These are phyloP conservation scores for Pavo muticus DNA, from an alignment of 2,113 vertebrate species.

Conservation along the genomic window DNA sequence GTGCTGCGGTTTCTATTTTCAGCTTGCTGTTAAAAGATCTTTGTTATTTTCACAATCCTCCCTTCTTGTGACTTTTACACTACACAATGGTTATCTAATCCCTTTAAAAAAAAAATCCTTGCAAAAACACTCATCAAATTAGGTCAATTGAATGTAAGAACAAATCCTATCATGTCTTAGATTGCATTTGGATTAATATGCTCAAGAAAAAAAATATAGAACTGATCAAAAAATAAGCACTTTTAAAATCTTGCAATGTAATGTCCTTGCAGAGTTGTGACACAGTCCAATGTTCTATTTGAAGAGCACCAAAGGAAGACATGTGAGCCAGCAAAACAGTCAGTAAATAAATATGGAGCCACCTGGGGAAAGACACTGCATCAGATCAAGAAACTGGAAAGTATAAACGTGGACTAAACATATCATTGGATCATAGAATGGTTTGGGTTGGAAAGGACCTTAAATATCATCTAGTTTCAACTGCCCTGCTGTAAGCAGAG, in stretches of 20 bases:
- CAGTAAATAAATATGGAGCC: neutral
- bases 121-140: neutral
- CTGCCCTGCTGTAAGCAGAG: neutral
- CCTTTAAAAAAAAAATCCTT: neutral
- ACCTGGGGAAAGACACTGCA: neutral
- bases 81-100: neutral
- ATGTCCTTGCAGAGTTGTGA: neutral
- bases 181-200: neutral
- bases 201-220: neutral
- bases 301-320: neutral
- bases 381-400: neutral
- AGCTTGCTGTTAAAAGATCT: slow-evolving; percentile 16
- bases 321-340: neutral
- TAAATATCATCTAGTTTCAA: neutral
- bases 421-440: neutral
- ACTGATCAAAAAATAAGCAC: neutral
- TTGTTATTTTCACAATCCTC: slow-evolving; percentile 34
- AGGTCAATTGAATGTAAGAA: neutral
- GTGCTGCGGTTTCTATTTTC: slow-evolving; percentile 56
- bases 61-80: slow-evolving; percentile 18
- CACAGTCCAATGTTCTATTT: neutral
- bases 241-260: neutral
- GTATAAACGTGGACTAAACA: neutral
- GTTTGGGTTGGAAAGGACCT: neutral
- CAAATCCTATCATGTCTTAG: neutral